phyloP scores from a whole-genome alignment of 2,888 invertebrate genomes.

The Drosophila picticornis region DNA sequence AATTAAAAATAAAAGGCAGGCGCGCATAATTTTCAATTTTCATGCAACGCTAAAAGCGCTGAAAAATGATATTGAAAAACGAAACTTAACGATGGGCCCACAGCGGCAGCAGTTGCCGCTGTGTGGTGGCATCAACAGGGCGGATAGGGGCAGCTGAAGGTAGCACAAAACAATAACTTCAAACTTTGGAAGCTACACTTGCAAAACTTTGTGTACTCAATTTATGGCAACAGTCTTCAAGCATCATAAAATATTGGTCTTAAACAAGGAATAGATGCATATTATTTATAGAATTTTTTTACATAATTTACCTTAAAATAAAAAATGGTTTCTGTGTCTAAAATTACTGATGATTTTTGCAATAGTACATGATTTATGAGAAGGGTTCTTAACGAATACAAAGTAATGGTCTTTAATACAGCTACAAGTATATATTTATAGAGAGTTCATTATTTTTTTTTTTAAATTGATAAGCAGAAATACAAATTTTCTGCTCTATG shows the following conservation, averaged over 20 bases:
- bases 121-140: not conserved
- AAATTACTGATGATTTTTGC: no score
- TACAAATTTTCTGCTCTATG: not conserved
- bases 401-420: not conserved
- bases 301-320: not conserved
- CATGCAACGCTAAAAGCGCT: conserved; percentile 59
- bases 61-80: conserved; percentile 71
- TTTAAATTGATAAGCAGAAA: not conserved
- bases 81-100: conserved; percentile 58
- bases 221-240: not conserved
- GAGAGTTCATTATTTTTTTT: not conserved
- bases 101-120: conserved; percentile 5
- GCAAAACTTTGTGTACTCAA: conserved; percentile 18
- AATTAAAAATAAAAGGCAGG: conserved; percentile 60
- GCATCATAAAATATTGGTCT: not conserved
- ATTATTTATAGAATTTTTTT: not conserved
- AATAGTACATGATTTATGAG: not conserved
- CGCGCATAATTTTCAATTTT: conserved; percentile 76
- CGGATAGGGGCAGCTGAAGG: not conserved
- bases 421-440: not conserved
- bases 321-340: not conserved
- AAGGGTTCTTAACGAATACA: not conserved
- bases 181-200: conserved; percentile 45
- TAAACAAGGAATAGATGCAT: not conserved
- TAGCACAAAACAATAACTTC: conserved; percentile 30